Conservation (phyloP, 2,113 vertebrate species). For the Mesitornis unicolor region DNA sequence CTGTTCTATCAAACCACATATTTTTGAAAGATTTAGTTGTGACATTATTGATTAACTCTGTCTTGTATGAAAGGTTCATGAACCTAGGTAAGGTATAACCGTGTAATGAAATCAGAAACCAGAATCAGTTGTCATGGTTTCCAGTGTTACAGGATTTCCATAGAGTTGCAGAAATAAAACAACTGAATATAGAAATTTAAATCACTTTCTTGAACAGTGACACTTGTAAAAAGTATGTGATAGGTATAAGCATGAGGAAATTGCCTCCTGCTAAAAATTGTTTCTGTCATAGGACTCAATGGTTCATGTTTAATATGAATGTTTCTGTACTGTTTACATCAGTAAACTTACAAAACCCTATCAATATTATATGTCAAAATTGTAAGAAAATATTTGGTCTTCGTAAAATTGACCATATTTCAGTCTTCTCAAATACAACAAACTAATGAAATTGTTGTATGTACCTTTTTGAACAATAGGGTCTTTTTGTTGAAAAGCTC, state of each 20-base stretch:
- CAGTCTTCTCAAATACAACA: background rate
- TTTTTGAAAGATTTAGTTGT: background rate
- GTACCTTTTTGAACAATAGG: background rate
- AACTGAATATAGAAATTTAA: background rate
- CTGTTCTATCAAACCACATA: background rate
- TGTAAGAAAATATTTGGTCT: background rate
- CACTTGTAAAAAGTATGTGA: background rate
- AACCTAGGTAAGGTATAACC: background rate
- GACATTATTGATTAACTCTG: background rate
- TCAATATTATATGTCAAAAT: background rate
- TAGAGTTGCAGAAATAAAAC: background rate
- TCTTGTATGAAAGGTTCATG: background rate
- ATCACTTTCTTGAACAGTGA: background rate
- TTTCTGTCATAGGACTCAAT: background rate
- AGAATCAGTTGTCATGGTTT: slow-evolving; percentile 47
- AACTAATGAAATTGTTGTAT: background rate
- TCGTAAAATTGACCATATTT: background rate
- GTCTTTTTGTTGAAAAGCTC: background rate
- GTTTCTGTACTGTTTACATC: background rate
- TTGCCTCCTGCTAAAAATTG: background rate
- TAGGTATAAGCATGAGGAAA: background rate
- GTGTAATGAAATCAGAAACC: slow-evolving; percentile 4
- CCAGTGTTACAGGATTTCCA: background rate
- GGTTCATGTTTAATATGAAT: background rate
- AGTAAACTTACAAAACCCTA: background rate